Base-by-base conservation (phyloP, 2,797 vertebrate genomes). In the Odontamblyopus rebecca region DNA sequence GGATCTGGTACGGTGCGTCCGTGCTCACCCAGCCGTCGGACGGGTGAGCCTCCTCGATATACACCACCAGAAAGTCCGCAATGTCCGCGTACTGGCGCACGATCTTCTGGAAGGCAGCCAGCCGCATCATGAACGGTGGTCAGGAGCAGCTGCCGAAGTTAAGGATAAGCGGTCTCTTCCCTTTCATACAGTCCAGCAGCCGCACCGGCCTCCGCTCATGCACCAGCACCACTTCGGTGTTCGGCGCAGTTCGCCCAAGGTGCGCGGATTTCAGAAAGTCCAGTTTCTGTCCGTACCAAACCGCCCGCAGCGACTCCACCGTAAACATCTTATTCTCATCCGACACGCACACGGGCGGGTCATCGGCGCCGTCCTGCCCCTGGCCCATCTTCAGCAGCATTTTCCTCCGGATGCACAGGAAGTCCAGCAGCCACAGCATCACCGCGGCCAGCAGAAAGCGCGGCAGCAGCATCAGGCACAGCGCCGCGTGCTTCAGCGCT, bases 21-120 rank as follows among this genome's bases (percentile, higher is more conserved):
- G 97, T 96, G 93, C 97, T 99, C 91, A 94, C 96, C 98, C 98
- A 99, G 87, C 97, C 97, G 0, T 99, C 98, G 2, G 97, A 96
- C 0, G 98, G 98, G 78, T 99, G 98, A 80, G 97, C 97, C 91
- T 99, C 98, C 51, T 98, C 98, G 0, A 99, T 98, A 93, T 99
- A 99, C 85, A 99, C 98, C 78, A 99, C 89, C 85, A 99, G 88
- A 87, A 99, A 99, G 89, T 99, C 97, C 23, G 97, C 98, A 79
- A 97, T 97, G 4, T 95, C 91, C 0, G 96, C 96, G 91, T 96
- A 98, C 90, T 97, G 96, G 83, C 98, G 97, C 88, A 98, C 97
- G 93, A 99, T 90, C 90, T 93, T 94, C 92, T 96, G 92, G 90
- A 99, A 99, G 77, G 95, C 93, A 0, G 96, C 95, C 92, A 99